A percentile compares a stretch with the other conserved stretches of the same genome.
Conservation (phyloP, 1,140 invertebrate genomes). For the Drosophila mauritiana region DNA sequence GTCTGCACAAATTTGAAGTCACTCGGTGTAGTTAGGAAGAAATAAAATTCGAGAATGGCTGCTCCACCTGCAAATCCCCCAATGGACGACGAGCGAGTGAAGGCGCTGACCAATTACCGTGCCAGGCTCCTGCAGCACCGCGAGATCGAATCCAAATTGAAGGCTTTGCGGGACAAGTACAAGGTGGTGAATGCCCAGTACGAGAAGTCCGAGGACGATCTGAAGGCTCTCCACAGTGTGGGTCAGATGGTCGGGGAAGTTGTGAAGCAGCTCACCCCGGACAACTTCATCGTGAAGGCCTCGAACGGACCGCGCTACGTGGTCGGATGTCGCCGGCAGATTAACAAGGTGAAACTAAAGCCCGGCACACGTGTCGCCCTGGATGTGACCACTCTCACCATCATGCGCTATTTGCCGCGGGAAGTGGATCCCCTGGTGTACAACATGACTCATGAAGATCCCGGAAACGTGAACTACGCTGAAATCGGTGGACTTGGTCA, state of each 20-base stretch:
- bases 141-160: slow-evolving; percentile 95
- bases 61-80: background rate
- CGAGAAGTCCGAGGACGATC: slow-evolving; percentile 99
- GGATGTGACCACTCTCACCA: slow-evolving; percentile 67
- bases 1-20: slow-evolving; percentile 9
- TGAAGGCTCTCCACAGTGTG: slow-evolving; percentile 99
- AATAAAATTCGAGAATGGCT: slow-evolving; percentile 4
- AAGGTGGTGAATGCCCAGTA: slow-evolving; percentile 98
- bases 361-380: slow-evolving; percentile 62
- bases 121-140: slow-evolving; percentile 98
- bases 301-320: slow-evolving; percentile 66
- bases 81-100: slow-evolving; percentile 87
- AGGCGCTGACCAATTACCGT: slow-evolving; percentile 94
- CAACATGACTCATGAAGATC: slow-evolving; percentile 71
- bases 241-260: slow-evolving; percentile 99
- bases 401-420: slow-evolving; percentile 66
- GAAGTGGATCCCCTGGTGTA: slow-evolving; percentile 72
- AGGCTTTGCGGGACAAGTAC: slow-evolving; percentile 97
- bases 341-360: slow-evolving; percentile 58
- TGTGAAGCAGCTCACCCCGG: slow-evolving; percentile 98
- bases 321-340: slow-evolving; percentile 64
- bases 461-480: slow-evolving; percentile 62
- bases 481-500: slow-evolving; percentile 66
- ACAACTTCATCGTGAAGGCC: slow-evolving; percentile 89
- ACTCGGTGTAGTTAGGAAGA: background rate